These are phyloP conservation scores for Rhimphoctona megacephalus DNA, from an alignment of 2,888 invertebrate species.

Conservation along the genomic window DNA sequence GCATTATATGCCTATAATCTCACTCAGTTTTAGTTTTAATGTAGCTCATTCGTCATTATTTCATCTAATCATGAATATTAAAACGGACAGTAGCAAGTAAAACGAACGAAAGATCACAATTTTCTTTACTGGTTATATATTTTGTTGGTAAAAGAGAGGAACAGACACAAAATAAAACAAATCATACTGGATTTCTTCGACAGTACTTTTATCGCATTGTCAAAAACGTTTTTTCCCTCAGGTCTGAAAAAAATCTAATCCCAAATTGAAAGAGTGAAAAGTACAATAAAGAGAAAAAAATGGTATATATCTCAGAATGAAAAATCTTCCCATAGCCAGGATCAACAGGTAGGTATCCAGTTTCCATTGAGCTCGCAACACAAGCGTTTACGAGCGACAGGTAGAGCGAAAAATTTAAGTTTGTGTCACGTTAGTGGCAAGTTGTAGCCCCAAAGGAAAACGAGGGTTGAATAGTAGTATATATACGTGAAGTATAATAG, in stretches of 20 bases:
- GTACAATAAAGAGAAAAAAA: conserved; percentile 23
- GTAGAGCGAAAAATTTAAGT: conserved; percentile 76
- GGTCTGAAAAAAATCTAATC: conserved; percentile 9
- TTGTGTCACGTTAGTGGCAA: conserved; percentile 72
- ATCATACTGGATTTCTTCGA: neutral
- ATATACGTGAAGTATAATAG: conserved; percentile 31
- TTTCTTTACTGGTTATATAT: neutral
- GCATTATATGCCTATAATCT: conserved; percentile 46
- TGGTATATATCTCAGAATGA: conserved; percentile 32
- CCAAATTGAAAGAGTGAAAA: conserved; percentile 32
- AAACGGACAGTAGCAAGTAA: neutral
- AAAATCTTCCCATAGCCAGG: conserved; percentile 80
- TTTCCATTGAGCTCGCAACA: conserved; percentile 79
- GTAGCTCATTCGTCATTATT: conserved; percentile 71
- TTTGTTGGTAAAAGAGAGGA: neutral
- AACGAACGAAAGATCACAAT: neutral
- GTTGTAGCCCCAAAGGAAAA: conserved; percentile 71
- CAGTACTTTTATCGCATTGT: conserved; percentile 13
- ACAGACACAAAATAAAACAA: neutral
- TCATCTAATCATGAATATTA: neutral
- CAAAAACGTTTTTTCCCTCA: neutral
- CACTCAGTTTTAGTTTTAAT: conserved; percentile 69
- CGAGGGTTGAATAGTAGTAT: conserved; percentile 47
- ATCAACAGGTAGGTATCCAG: conserved; percentile 83
- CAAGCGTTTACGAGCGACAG: conserved; percentile 74